A percentile compares a stretch with the other conserved stretches of the same genome.
These are phyloP conservation scores for Troides helena DNA, from an alignment of 2,888 invertebrate species.

Conservation along the genomic window DNA sequence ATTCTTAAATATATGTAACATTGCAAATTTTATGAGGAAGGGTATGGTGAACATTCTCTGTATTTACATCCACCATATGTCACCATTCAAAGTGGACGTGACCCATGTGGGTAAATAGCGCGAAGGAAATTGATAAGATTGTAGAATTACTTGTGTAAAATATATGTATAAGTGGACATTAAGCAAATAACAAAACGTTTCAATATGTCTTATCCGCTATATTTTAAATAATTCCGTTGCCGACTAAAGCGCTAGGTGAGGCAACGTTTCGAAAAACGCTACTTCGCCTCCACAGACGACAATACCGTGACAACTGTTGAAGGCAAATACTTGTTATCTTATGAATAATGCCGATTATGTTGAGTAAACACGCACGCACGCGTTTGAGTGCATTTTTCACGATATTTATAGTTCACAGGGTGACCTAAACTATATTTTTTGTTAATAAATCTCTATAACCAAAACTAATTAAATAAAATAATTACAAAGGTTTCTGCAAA, in stretches of 20 bases:
- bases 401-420: slow-evolving; percentile 64
- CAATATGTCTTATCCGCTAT: slow-evolving; percentile 47
- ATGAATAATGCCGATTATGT: slow-evolving; percentile 80
- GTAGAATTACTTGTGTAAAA: slow-evolving; percentile 20
- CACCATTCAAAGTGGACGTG: not conserved
- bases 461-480: not conserved
- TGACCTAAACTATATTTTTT: slow-evolving; percentile 40
- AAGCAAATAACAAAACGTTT: slow-evolving; percentile 3
- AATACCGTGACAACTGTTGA: slow-evolving; percentile 70
- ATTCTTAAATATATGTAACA: not conserved
- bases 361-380: slow-evolving; percentile 71
- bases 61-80: not conserved
- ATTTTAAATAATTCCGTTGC: slow-evolving; percentile 44
- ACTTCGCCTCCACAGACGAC: slow-evolving; percentile 56
- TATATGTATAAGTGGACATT: slow-evolving; percentile 9
- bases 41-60: not conserved
- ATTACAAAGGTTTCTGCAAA: not conserved
- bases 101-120: not conserved
- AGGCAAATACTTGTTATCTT: slow-evolving; percentile 78
- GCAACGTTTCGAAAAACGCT: slow-evolving; percentile 74
- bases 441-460: not conserved
- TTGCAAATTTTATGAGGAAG: not conserved
- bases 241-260: slow-evolving; percentile 54
- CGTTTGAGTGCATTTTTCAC: slow-evolving; percentile 71
- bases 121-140: slow-evolving; percentile 24